These are phyloP conservation scores for Sphaerophoria taeniata DNA, from an alignment of 2,888 invertebrate species.

Conservation along the genomic window DNA sequence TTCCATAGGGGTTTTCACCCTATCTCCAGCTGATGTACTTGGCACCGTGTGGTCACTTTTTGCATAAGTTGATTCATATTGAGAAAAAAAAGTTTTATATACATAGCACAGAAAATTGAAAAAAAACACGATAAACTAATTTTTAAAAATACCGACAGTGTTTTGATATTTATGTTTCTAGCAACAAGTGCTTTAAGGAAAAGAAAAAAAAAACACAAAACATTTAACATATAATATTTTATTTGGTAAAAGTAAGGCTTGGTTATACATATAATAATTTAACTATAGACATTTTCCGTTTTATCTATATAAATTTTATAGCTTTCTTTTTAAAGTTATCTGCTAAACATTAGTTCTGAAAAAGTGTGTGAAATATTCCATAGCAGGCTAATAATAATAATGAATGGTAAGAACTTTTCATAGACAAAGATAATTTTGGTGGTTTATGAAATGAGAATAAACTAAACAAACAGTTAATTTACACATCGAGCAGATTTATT, in stretches of 20 bases:
- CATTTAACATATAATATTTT: conserved; percentile 73
- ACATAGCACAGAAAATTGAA: too few species aligned
- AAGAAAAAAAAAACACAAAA: conserved; percentile 38
- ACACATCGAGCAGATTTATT: conserved; percentile 57
- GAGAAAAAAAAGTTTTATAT: too few species aligned
- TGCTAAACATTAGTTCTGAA: conserved; percentile 55
- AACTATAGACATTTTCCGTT: conserved; percentile 58
- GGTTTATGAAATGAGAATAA: too few species aligned
- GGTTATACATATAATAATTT: conserved; percentile 71
- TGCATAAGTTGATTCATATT: too few species aligned
- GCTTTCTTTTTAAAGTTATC: conserved; percentile 38
- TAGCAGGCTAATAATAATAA: conserved; percentile 45
- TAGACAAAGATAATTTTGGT: conserved; percentile 45
- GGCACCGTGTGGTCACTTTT: too few species aligned
- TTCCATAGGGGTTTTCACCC: too few species aligned
- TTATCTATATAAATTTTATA: conserved; percentile 17
- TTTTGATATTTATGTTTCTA: too few species aligned
- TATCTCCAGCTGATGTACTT: too few species aligned
- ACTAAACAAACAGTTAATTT: conserved; percentile 42
- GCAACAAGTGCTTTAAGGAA: too few species aligned
- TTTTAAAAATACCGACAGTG: too few species aligned
- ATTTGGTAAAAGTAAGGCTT: conserved; percentile 74
- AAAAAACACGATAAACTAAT: too few species aligned
- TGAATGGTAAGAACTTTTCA: conserved; percentile 37
- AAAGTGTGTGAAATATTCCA: conserved; percentile 52